Evolutionary conservation across 2,797 vertebrate genomes (phyloP).

Genomic region (Onychomys arenicola): DNA sequence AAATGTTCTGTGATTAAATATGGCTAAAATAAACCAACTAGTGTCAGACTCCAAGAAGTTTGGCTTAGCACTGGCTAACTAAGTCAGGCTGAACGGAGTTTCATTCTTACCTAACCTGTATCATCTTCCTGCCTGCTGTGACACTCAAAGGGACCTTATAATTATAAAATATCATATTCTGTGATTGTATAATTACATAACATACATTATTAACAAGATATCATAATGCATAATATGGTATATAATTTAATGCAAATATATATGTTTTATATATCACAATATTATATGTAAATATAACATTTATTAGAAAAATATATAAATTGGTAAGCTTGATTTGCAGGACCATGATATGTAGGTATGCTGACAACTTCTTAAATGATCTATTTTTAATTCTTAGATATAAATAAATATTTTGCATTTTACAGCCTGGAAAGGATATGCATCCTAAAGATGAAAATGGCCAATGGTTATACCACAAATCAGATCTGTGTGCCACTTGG

Average conservation of each 20-base stretch:
- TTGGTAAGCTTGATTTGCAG: constrained; percentile 26
- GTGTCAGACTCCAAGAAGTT: not conserved
- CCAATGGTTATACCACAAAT: constrained; percentile 92
- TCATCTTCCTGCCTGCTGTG: not conserved
- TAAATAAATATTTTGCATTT: constrained; percentile 57
- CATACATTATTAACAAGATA: not conserved
- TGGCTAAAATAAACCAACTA: not conserved
- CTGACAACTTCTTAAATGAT: constrained; percentile 2
- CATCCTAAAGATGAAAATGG: constrained; percentile 93
- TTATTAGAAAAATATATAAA: constrained; percentile 4
- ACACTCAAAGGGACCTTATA: not conserved
- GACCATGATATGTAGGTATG: not conserved
- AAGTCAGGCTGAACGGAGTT: not conserved
- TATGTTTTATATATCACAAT: not conserved
- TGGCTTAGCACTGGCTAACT: not conserved
- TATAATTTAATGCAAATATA: not conserved
- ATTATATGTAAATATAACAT: not conserved
- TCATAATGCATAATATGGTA: not conserved
- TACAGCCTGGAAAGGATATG: constrained; percentile 92
- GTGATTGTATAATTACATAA: not conserved
- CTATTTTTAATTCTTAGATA: constrained; percentile 51
- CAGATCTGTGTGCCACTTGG: constrained; percentile 95
- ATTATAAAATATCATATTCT: not conserved
- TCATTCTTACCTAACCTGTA: not conserved
- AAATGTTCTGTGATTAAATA: not conserved